Evolutionary conservation across 2,113 vertebrate genomes (phyloP).

Genomic region (Poeciliopsis turrubarensis): DNA sequence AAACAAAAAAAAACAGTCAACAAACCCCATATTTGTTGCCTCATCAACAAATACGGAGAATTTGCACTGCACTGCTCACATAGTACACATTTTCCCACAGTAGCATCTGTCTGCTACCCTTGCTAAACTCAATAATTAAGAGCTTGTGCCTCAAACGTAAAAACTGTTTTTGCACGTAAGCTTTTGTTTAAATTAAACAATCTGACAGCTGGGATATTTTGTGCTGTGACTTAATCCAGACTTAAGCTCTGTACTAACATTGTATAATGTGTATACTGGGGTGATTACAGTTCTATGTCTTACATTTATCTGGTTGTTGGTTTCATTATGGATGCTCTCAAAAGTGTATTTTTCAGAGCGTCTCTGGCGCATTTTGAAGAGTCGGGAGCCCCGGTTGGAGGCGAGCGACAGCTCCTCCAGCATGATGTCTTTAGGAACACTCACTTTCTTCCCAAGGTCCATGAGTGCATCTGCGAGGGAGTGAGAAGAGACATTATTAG

Average conservation of each 20-base stretch:
- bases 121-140: background rate
- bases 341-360: conserved; percentile 96
- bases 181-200: background rate
- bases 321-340: conserved; percentile 86
- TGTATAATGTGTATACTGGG: background rate
- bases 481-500: conserved; percentile 18
- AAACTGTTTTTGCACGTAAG: background rate
- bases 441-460: conserved; percentile 92
- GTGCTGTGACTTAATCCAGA: background rate
- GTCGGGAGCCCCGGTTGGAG: conserved; percentile 91
- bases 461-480: conserved; percentile 81
- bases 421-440: conserved; percentile 93
- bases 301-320: conserved; percentile 84
- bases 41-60: no score
- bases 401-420: conserved; percentile 91
- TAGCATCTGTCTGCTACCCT: background rate
- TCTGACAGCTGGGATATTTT: background rate
- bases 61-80: no score
- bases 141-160: background rate
- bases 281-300: conserved; percentile 39
- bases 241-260: background rate
- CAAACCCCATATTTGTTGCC: no score
- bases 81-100: background rate
- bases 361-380: conserved; percentile 95
- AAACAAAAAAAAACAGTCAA: no score